A percentile compares a stretch with the other conserved stretches of the same genome.
These are phyloP conservation scores for Hypselothyrea guttata DNA, from an alignment of 2,888 invertebrate species.

Conservation along the genomic window DNA sequence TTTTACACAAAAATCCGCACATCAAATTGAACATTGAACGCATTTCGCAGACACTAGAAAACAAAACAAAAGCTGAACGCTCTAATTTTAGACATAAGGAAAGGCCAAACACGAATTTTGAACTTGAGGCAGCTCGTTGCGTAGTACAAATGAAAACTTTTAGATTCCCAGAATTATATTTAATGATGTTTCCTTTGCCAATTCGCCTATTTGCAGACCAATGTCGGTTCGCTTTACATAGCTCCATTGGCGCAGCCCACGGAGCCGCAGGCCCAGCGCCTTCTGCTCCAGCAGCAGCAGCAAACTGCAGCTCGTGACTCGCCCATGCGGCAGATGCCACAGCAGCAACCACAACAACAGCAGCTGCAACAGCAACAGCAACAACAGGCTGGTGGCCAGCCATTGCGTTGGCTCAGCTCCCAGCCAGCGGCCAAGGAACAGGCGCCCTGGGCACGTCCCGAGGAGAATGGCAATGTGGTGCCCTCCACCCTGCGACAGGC, in stretches of 20 bases:
- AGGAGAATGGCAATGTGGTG: constrained; percentile 79
- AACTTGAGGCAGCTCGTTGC: constrained; percentile 56
- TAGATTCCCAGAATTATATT: no score
- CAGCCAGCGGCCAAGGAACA: constrained; percentile 76
- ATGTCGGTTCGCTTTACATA: constrained; percentile 84
- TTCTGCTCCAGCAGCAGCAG: constrained; percentile 79
- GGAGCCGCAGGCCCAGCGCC: constrained; percentile 78
- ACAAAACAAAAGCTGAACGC: constrained; percentile 9
- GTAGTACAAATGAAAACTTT: no score
- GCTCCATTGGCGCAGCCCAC: constrained; percentile 83
- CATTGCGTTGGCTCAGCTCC: constrained; percentile 77
- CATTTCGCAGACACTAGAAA: constrained; percentile 38
- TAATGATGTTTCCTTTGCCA: neutral
- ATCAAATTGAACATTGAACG: constrained; percentile 59
- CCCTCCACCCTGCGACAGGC: constrained; percentile 80
- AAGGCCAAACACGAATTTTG: constrained; percentile 76
- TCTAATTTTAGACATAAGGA: constrained; percentile 51
- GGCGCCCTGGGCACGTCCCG: constrained; percentile 80
- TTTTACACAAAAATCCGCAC: constrained; percentile 46
- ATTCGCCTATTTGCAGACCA: constrained; percentile 64
- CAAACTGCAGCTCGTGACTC: constrained; percentile 79
- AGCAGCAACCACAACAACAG: constrained; percentile 55
- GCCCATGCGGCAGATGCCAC: constrained; percentile 84
- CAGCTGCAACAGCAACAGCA: constrained; percentile 62
- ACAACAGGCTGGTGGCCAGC: constrained; percentile 70